phyloP scores from a whole-genome alignment of 1,140 invertebrate species.

The Bombyx mandarina region DNA sequence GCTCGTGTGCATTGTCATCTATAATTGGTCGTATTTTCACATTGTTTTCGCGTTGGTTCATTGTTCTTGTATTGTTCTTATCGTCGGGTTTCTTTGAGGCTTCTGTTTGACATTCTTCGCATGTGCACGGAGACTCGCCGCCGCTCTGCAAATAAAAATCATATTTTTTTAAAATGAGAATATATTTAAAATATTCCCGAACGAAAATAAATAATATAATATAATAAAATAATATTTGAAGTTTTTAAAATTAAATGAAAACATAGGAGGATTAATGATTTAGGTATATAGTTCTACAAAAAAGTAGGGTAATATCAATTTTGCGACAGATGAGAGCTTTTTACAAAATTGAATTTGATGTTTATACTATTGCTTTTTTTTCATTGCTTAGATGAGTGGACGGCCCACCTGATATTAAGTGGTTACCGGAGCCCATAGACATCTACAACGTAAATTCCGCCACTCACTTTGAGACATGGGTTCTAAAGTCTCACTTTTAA shows the following conservation, averaged over 20 bases:
- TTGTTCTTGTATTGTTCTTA: slow-evolving; percentile 20
- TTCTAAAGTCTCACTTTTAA: too few relatives aligned
- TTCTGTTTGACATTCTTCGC: slow-evolving; percentile 56
- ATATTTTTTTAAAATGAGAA: background rate
- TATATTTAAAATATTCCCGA: background rate
- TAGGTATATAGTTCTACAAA: too few relatives aligned
- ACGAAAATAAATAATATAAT: background rate
- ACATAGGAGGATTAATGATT: too few relatives aligned
- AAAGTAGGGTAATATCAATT: too few relatives aligned
- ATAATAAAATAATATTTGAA: slow-evolving; percentile 3
- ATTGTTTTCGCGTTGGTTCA: slow-evolving; percentile 28
- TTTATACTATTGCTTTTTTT: too few relatives aligned
- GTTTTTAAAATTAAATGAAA: background rate
- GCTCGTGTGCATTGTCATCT: slow-evolving; percentile 30
- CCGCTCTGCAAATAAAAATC: slow-evolving; percentile 45
- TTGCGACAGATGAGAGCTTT: too few relatives aligned
- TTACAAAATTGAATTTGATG: too few relatives aligned
- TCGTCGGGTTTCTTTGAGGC: slow-evolving; percentile 14
- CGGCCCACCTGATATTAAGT: too few relatives aligned
- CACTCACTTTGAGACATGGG: too few relatives aligned
- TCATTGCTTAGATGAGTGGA: too few relatives aligned
- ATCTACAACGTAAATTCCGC: too few relatives aligned
- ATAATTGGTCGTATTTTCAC: slow-evolving; percentile 20
- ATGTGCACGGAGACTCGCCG: slow-evolving; percentile 51
- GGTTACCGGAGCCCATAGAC: too few relatives aligned